Conservation (phyloP, 2,797 vertebrate genomes). For the Petrocephalus sullivani region DNA sequence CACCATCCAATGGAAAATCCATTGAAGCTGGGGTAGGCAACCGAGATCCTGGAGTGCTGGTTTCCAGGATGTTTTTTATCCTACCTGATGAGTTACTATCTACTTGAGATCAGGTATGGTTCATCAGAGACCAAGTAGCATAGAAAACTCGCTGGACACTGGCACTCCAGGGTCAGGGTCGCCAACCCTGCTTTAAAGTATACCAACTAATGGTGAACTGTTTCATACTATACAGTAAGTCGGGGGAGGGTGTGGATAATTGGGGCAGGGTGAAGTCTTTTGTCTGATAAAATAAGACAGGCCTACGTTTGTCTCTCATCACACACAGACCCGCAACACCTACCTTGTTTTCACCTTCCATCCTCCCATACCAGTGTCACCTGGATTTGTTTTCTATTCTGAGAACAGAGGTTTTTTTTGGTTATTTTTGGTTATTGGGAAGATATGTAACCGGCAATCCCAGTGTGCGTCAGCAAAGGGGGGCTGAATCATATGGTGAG, state of each 20-base stretch:
- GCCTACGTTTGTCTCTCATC: not conserved
- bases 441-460: not conserved
- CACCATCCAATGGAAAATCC: not conserved
- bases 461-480: not conserved
- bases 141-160: not conserved
- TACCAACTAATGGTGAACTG: not conserved
- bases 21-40: not conserved
- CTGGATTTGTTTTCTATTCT: not conserved
- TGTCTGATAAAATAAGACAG: not conserved
- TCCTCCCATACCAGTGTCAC: not conserved
- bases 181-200: not conserved
- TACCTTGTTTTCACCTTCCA: not conserved
- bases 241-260: not conserved
- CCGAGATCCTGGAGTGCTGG: not conserved
- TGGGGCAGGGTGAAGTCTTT: not conserved
- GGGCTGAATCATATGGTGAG: not conserved
- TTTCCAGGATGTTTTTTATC: not conserved
- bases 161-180: not conserved
- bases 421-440: conserved; percentile 9
- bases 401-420: not conserved
- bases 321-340: not conserved
- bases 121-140: not conserved
- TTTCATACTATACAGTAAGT: not conserved
- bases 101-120: too few species aligned
- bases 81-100: not conserved